phyloP scores from a whole-genome alignment of 2,888 invertebrate species.

The Copidosoma aretas region DNA sequence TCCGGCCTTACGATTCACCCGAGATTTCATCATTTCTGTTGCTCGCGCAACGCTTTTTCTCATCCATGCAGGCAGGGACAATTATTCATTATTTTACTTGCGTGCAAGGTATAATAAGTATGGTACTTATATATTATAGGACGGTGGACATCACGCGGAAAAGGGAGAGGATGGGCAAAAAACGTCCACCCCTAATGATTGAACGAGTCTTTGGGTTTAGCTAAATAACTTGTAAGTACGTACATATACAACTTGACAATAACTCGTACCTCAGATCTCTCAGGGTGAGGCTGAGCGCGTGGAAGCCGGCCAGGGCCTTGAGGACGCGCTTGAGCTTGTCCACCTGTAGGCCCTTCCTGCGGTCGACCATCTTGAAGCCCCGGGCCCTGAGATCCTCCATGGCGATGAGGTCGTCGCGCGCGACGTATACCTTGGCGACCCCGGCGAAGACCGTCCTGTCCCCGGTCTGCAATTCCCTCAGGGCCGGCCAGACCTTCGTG shows the following conservation, averaged over 20 bases:
- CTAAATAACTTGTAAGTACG: too few relatives aligned
- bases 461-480: conserved; percentile 66
- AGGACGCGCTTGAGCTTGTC: conserved; percentile 60
- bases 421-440: conserved; percentile 57
- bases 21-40: background rate
- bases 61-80: too few relatives aligned
- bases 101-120: too few relatives aligned
- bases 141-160: too few relatives aligned
- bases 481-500: conserved; percentile 73
- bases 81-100: too few relatives aligned
- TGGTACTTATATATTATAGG: too few relatives aligned
- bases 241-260: too few relatives aligned
- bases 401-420: conserved; percentile 62
- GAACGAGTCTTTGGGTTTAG: too few relatives aligned
- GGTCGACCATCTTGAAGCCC: conserved; percentile 62
- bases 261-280: conserved; percentile 58
- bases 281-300: conserved; percentile 64
- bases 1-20: conserved; percentile 51
- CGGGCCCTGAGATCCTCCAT: conserved; percentile 63
- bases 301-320: conserved; percentile 63
- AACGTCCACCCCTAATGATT: too few relatives aligned
- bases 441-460: conserved; percentile 53
- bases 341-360: conserved; percentile 58
- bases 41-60: too few relatives aligned
- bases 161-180: too few relatives aligned